These are phyloP conservation scores for Ateles fusciceps DNA, from an alignment of 2,797 vertebrate species.

Conservation along the genomic window DNA sequence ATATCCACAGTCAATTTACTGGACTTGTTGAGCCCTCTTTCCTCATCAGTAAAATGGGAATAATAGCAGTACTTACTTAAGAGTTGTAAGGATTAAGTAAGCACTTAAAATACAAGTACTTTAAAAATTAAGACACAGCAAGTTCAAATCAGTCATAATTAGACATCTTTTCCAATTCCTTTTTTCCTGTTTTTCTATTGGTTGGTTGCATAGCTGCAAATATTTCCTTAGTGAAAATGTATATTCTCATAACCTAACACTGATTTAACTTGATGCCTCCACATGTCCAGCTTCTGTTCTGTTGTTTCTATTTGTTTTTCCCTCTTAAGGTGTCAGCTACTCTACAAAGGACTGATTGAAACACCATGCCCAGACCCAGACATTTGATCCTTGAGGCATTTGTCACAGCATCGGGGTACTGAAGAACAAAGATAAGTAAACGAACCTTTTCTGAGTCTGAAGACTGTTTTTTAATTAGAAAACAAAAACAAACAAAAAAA, in stretches of 20 bases:
- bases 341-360: not conserved
- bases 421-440: constrained; percentile 50
- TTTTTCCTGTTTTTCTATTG: not conserved
- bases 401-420: constrained; percentile 18
- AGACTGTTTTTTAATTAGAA: not conserved
- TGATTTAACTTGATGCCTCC: not conserved
- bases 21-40: not conserved
- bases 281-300: not conserved
- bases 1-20: not conserved
- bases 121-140: constrained; percentile 3
- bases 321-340: not conserved
- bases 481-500: not conserved
- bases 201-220: not conserved
- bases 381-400: not conserved
- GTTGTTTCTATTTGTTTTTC: constrained; percentile 41
- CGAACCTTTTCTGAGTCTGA: constrained; percentile 18
- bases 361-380: not conserved
- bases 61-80: not conserved
- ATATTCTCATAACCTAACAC: not conserved
- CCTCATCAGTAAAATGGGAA: not conserved
- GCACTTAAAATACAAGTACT: not conserved
- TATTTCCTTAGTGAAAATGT: not conserved
- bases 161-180: not conserved
- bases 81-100: constrained; percentile 8
- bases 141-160: constrained; percentile 2